phyloP scores from a whole-genome alignment of 2,888 invertebrate species.

The Tortricodes alternella region DNA sequence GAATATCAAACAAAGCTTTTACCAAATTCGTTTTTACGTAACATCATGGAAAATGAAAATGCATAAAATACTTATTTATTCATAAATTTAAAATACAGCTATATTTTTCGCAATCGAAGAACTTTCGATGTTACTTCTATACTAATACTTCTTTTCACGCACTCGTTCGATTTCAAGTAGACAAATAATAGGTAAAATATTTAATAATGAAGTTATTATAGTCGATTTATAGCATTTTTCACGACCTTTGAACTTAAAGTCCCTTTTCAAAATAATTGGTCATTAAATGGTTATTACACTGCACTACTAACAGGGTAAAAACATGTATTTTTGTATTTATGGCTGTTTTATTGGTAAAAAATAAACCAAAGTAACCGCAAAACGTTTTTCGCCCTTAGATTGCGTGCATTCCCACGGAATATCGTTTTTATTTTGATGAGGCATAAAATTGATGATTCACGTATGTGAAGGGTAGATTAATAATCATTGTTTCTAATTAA shows the following conservation, averaged over 20 bases:
- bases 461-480: conserved; percentile 33
- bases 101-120: too few species aligned
- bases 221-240: background rate
- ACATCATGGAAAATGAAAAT: too few species aligned
- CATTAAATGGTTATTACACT: background rate
- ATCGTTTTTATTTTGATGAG: conserved; percentile 38
- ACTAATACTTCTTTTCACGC: too few species aligned
- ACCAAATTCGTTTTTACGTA: too few species aligned
- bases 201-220: conserved; percentile 3
- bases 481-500: conserved; percentile 25
- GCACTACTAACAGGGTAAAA: background rate
- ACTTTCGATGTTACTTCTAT: too few species aligned
- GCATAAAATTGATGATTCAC: conserved; percentile 49
- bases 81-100: too few species aligned
- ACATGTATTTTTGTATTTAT: too few species aligned
- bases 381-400: conserved; percentile 46
- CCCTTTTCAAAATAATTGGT: background rate
- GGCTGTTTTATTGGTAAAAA: background rate
- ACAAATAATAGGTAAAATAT: background rate
- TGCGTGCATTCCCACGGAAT: conserved; percentile 50
- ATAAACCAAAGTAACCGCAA: conserved; percentile 44
- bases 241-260: conserved; percentile 4
- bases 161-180: too few species aligned
- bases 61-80: too few species aligned
- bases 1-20: too few species aligned